These are phyloP conservation scores for Ennomos quercinarius DNA, from an alignment of 2,888 invertebrate species.

Conservation along the genomic window DNA sequence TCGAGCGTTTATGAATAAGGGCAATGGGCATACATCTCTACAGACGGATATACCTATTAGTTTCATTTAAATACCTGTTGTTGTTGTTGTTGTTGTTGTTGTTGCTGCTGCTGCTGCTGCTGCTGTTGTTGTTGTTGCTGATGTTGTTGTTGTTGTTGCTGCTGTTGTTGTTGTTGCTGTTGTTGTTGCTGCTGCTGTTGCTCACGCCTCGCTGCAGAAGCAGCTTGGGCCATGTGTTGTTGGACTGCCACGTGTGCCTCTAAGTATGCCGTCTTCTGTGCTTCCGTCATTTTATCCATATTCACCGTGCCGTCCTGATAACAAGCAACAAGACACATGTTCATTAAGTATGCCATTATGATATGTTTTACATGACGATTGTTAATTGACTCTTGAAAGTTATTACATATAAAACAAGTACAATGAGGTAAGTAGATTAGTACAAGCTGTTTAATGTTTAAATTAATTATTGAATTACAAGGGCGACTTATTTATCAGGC, in stretches of 20 bases:
- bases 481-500: too few species aligned
- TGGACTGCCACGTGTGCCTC: slow-evolving; percentile 91
- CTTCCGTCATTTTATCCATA: slow-evolving; percentile 91
- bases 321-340: too few species aligned
- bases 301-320: slow-evolving; percentile 87
- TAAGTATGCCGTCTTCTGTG: slow-evolving; percentile 90
- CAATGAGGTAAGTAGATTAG: too few species aligned
- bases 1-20: too few species aligned
- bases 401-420: too few species aligned
- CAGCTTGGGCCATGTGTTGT: slow-evolving; percentile 91
- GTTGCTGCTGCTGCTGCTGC: slow-evolving; percentile 62
- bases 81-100: slow-evolving; percentile 56
- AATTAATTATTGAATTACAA: too few species aligned
- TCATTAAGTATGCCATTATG: too few species aligned
- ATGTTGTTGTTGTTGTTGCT: slow-evolving; percentile 64
- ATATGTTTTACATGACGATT: too few species aligned
- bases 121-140: slow-evolving; percentile 52
- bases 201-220: slow-evolving; percentile 82
- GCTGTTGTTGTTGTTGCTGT: slow-evolving; percentile 51
- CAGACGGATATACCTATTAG: too few species aligned
- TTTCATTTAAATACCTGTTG: slow-evolving; percentile 45
- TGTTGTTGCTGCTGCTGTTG: slow-evolving; percentile 78
- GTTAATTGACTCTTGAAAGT: too few species aligned
- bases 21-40: too few species aligned
- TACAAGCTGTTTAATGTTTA: too few species aligned